Percentiles rank a stretch among this genome's conserved stretches.
Conservation (phyloP, 1,140 invertebrate genomes). For the Drosophila nasuta region DNA sequence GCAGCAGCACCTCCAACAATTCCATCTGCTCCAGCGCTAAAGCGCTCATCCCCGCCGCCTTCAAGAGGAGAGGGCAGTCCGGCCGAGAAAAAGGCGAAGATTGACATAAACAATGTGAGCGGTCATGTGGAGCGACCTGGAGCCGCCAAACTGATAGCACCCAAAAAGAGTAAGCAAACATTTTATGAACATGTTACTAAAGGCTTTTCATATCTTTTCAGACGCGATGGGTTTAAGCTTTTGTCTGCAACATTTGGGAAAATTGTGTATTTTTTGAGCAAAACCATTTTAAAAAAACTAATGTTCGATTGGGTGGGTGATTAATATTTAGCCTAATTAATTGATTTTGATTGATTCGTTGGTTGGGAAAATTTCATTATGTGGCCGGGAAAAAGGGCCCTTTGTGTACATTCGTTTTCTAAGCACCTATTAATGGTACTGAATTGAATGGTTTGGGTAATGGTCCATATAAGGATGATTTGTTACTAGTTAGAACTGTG, state of each 20-base stretch:
- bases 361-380: not conserved
- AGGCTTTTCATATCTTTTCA: slow-evolving; percentile 84
- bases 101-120: slow-evolving; percentile 84
- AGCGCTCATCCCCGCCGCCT: slow-evolving; percentile 88
- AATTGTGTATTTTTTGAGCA: slow-evolving; percentile 37
- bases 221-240: slow-evolving; percentile 70
- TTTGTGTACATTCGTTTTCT: not conserved
- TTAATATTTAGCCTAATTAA: slow-evolving; percentile 4
- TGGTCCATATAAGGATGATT: not conserved
- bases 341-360: slow-evolving; percentile 15
- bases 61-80: slow-evolving; percentile 86
- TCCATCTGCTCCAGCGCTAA: slow-evolving; percentile 66
- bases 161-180: slow-evolving; percentile 94
- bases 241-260: slow-evolving; percentile 37
- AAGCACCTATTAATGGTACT: not conserved
- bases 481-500: not conserved
- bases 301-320: slow-evolving; percentile 35
- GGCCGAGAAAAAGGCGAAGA: slow-evolving; percentile 91
- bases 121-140: slow-evolving; percentile 89
- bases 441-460: not conserved
- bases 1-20: slow-evolving; percentile 54
- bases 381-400: not conserved
- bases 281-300: slow-evolving; percentile 35
- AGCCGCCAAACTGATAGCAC: slow-evolving; percentile 92
- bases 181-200: slow-evolving; percentile 56